Evolutionary conservation across 2,888 invertebrate genomes (phyloP).

Genomic region (Philaethria dido): DNA sequence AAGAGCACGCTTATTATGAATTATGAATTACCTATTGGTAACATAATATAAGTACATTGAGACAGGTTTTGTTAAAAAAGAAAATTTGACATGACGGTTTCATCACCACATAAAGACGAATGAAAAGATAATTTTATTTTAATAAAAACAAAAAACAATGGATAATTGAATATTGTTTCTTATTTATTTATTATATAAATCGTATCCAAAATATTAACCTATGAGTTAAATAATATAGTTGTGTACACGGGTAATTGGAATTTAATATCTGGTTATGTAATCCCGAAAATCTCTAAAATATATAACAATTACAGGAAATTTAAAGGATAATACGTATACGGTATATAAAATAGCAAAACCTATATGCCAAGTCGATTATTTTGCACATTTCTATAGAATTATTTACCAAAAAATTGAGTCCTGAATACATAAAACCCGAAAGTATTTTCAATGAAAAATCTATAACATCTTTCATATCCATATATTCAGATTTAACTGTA

Average conservation of each 20-base stretch:
- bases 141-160: too few relatives aligned
- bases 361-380: background rate
- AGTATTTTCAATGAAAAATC: constrained; percentile 28
- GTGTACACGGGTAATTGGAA: too few relatives aligned
- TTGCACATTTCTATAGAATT: background rate
- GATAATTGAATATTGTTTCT: too few relatives aligned
- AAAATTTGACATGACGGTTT: background rate
- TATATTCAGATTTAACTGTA: constrained; percentile 36
- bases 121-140: too few relatives aligned
- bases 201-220: too few relatives aligned
- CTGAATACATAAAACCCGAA: constrained; percentile 18
- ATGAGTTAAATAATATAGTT: too few relatives aligned
- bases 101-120: background rate
- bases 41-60: background rate
- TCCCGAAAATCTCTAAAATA: background rate
- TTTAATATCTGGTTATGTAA: too few relatives aligned
- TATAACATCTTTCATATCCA: constrained; percentile 32
- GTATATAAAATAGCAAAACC: too few relatives aligned
- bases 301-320: background rate
- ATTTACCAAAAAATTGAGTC: background rate
- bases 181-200: too few relatives aligned
- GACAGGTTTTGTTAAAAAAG: background rate
- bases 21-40: background rate
- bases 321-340: background rate
- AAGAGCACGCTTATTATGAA: too few relatives aligned